Percentiles rank a stretch among this genome's conserved stretches.
phyloP scores from a whole-genome alignment of 1,140 invertebrate species.

The Mactra quadrangularis region DNA sequence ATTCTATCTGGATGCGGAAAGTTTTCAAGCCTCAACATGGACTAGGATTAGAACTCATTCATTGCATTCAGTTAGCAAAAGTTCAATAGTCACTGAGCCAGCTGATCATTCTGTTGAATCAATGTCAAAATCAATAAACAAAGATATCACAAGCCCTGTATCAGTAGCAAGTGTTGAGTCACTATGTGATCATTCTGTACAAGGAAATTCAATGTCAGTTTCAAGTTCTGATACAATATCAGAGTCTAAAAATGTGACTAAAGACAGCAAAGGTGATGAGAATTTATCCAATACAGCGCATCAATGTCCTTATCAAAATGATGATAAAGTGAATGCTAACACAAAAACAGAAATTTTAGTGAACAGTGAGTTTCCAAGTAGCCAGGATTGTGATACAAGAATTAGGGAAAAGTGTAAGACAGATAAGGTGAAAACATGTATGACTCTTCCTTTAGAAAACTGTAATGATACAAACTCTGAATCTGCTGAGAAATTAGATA shows the following conservation, averaged over 20 bases:
- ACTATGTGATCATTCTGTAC: too few relatives aligned
- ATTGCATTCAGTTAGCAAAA: slow-evolving; percentile 71
- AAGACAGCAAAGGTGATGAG: too few relatives aligned
- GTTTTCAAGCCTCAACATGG: slow-evolving; percentile 84
- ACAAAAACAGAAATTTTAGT: too few relatives aligned
- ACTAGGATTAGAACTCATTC: slow-evolving; percentile 77
- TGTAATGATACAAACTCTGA: slow-evolving; percentile 38
- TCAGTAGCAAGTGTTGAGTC: slow-evolving; percentile 24
- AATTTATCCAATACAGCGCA: too few relatives aligned
- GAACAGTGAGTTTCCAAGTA: too few relatives aligned
- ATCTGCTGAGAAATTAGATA: neutral
- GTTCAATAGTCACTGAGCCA: slow-evolving; percentile 59
- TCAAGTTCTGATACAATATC: too few relatives aligned
- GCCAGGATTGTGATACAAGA: slow-evolving; percentile 37
- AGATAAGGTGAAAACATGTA: neutral
- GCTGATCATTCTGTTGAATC: neutral
- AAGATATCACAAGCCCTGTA: slow-evolving; percentile 38
- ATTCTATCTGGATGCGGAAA: slow-evolving; percentile 90
- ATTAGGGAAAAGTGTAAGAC: slow-evolving; percentile 46
- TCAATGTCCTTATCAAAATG: too few relatives aligned
- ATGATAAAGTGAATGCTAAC: too few relatives aligned
- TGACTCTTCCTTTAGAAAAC: slow-evolving; percentile 37
- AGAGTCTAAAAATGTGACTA: too few relatives aligned
- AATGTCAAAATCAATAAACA: slow-evolving; percentile 36
- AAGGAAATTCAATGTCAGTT: too few relatives aligned